phyloP scores from a whole-genome alignment of 2,888 invertebrate species.

The Acanthopleura granulata region DNA sequence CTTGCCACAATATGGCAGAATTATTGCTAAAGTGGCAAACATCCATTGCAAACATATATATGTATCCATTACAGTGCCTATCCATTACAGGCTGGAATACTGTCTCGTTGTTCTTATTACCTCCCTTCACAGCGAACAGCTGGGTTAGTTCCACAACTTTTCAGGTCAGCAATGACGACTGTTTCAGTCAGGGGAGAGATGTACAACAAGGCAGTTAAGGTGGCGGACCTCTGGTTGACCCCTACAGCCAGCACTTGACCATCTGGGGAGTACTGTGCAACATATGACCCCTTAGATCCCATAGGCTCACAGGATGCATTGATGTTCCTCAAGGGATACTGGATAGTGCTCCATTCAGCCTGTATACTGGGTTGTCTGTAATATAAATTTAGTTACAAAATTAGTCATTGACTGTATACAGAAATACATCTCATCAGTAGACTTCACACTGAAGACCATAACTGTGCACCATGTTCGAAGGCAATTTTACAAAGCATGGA shows the following conservation, averaged over 20 bases:
- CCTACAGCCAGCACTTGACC: slow-evolving; percentile 64
- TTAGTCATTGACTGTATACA: neutral
- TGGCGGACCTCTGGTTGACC: slow-evolving; percentile 59
- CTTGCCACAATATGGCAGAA: no score
- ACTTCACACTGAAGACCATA: no score
- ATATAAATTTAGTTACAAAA: neutral
- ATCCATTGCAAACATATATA: no score
- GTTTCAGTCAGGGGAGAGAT: slow-evolving; percentile 61
- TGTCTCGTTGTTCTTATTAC: neutral
- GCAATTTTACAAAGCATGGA: no score
- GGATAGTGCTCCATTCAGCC: slow-evolving; percentile 51
- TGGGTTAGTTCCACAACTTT: slow-evolving; percentile 28
- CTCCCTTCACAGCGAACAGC: neutral
- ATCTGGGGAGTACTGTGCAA: slow-evolving; percentile 52
- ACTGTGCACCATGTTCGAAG: no score
- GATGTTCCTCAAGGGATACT: slow-evolving; percentile 41
- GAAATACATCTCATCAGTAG: no score
- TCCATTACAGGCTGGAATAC: no score
- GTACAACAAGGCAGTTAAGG: slow-evolving; percentile 57
- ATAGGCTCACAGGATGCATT: neutral
- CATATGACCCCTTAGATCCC: slow-evolving; percentile 44
- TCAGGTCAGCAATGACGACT: slow-evolving; percentile 53
- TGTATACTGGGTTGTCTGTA: slow-evolving; percentile 19
- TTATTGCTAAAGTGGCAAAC: no score
- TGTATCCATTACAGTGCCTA: no score